phyloP scores from a whole-genome alignment of 2,797 vertebrate species.

The Morelia viridis region DNA sequence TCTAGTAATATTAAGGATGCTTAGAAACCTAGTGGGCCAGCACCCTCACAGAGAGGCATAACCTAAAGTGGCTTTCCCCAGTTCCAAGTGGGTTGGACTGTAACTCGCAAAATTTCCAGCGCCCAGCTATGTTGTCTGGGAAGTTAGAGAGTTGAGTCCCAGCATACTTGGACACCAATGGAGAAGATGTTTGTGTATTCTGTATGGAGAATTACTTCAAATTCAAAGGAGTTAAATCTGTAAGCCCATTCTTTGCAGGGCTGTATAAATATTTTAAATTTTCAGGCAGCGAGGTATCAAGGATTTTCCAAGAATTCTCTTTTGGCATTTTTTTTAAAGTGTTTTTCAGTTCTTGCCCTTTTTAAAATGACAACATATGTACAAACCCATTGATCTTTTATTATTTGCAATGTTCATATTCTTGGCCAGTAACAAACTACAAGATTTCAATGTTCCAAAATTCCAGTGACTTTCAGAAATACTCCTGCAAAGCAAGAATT shows the following conservation, averaged over 20 bases:
- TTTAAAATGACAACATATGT: background rate
- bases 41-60: background rate
- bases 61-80: background rate
- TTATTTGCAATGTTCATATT: slow-evolving; percentile 4
- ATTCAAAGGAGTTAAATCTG: slow-evolving; percentile 1
- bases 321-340: slow-evolving; percentile 5
- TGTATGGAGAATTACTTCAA: background rate
- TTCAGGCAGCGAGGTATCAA: background rate
- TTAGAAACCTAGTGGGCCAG: background rate
- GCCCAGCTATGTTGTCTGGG: background rate
- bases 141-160: background rate
- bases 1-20: background rate
- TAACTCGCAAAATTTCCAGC: background rate
- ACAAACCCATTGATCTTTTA: background rate
- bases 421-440: background rate
- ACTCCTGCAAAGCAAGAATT: slow-evolving; percentile 16
- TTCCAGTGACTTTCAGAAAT: slow-evolving; percentile 12
- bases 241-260: background rate
- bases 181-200: background rate
- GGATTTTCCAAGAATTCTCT: background rate
- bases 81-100: background rate
- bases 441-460: slow-evolving; percentile 40
- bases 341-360: background rate
- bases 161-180: background rate
- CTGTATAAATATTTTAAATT: slow-evolving; percentile 25